Evolutionary conservation across 2,888 invertebrate genomes (phyloP), one percentile per base, ranked within the genome.

Genomic region (Dorcus parallelipipedus): DNA sequence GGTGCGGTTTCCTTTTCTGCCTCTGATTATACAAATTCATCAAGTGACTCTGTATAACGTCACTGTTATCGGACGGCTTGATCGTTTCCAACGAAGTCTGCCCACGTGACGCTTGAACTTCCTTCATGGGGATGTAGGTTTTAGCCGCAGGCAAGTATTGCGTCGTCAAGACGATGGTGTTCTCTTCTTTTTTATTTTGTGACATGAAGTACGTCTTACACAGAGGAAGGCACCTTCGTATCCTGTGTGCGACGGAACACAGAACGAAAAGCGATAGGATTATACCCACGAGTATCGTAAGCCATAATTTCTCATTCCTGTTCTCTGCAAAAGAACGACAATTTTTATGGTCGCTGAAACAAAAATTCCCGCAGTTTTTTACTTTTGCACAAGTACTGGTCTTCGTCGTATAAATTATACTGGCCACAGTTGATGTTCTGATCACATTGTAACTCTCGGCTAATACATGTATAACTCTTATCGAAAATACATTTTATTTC

Each of bases 401-500:
- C 64, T 57, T 68, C 68, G 51, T 68, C 68, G 50, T 62, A 59
- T 1, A 52, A 39, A 26, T 51, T 49, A 14, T 54, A 41, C 6
- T 41, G 39, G 3, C 68, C 68, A 53, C 68, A 68, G 43, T 68
- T 68, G 10, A 64, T 58, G 53, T 67, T 67, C 10, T 54, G 58
- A 54, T 68, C 67, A 50, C 68, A 68, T 40, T 59, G 56, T 1
- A 68, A 48, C 49, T 65, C 63, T 23, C 43, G 55, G 45, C 62
- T 62, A 38, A 68, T 63, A 43, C 68, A 68, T 23, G 62, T 56
- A 4, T 52, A n/a, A 45, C 50, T 54, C 38, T 54, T 60, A 14
- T 54, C 42, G 33, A 64, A 53, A 23, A 49, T 26, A 51, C 68
- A 68, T 9, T 14, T 26, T 9, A 64, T 53, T 54, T 67, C 67